phyloP scores from a whole-genome alignment of 2,797 vertebrate genomes.

The Naso thynnoides region DNA sequence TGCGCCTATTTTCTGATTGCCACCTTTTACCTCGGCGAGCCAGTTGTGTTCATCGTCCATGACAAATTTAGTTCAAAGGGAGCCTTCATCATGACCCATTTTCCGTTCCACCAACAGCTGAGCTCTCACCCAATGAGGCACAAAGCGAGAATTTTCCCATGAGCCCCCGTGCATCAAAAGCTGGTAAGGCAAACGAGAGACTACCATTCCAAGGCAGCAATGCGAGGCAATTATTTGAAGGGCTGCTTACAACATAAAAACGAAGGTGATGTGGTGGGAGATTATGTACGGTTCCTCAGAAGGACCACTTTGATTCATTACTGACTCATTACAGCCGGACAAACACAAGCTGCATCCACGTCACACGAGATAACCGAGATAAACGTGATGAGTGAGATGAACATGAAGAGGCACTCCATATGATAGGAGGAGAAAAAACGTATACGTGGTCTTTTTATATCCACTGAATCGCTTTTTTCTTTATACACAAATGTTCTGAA shows the following conservation, averaged over 20 bases:
- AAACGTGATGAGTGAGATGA: conserved; percentile 33
- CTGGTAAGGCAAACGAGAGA: conserved; percentile 48
- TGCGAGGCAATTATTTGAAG: conserved; percentile 48
- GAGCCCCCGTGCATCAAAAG: conserved; percentile 53
- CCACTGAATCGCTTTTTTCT: conserved; percentile 7
- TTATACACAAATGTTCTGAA: conserved; percentile 7
- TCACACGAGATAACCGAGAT: conserved; percentile 32
- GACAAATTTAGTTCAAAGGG: conserved; percentile 78
- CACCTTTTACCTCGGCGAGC: conserved; percentile 69
- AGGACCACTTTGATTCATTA: conserved; percentile 49
- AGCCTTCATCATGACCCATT: conserved; percentile 74
- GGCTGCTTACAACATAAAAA: conserved; percentile 30
- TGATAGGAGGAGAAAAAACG: not conserved
- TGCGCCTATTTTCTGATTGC: conserved; percentile 69
- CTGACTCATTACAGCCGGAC: conserved; percentile 48
- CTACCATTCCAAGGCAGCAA: conserved; percentile 18
- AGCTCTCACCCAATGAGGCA: conserved; percentile 64
- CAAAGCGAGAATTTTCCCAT: conserved; percentile 67
- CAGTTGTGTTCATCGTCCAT: conserved; percentile 66
- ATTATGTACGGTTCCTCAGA: conserved; percentile 30
- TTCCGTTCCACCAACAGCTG: conserved; percentile 72
- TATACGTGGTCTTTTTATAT: conserved; percentile 14
- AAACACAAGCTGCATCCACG: conserved; percentile 47
- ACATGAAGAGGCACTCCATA: conserved; percentile 4
- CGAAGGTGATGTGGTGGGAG: conserved; percentile 36